Base-by-base conservation (phyloP, 2,888 invertebrate genomes). In the Mesodorylaimus sp. region DNA sequence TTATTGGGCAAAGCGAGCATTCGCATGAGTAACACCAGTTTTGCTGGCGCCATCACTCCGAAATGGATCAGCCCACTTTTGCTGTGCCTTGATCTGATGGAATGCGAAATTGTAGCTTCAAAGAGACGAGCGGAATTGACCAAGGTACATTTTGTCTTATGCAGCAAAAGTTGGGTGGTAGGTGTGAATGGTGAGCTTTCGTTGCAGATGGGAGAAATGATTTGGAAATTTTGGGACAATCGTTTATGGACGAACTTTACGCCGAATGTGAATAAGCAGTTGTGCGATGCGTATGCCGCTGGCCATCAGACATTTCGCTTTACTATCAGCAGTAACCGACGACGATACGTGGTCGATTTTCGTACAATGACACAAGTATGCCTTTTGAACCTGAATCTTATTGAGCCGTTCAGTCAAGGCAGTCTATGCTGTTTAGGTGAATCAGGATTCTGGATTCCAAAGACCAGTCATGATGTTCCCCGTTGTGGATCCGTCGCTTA, bases 201-300 rank as follows among this genome's bases (percentile, higher is more conserved):
- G 10, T 5, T 46, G 3, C 24, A 41, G 47, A 7, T 25, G 5
- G 47, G 25, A 10, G 3, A 10, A 28, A 46, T 47, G 47, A 61
- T 65, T 19, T 84, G 84, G 84, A 79, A 81, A 58, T 84, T 83
- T 82, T 83, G 80, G 65, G 83, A 85, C 66, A 74, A 82, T 46
- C 76, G 78, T 2, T 78, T 79, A 61, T 85, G 84, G 84, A 79
- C 77, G 53, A 71, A 76, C 21, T 84, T 83, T 63, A 77, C 79
- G 0, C 69, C 75, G 2, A 67, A 73, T 5, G 82, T 81, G 60
- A 83, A 83, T 64, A 77, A 77, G 59, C 68, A 77, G 1, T 82
- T 84, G 46, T 81, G 83, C 57, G 79, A 80, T 56, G 81, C 83
- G 0, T 84, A 81, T 61, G 77, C 77, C 71, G 73, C 75, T 29